Base-by-base conservation (phyloP, 2,797 vertebrate genomes). In the Hafferia zeledoni region DNA sequence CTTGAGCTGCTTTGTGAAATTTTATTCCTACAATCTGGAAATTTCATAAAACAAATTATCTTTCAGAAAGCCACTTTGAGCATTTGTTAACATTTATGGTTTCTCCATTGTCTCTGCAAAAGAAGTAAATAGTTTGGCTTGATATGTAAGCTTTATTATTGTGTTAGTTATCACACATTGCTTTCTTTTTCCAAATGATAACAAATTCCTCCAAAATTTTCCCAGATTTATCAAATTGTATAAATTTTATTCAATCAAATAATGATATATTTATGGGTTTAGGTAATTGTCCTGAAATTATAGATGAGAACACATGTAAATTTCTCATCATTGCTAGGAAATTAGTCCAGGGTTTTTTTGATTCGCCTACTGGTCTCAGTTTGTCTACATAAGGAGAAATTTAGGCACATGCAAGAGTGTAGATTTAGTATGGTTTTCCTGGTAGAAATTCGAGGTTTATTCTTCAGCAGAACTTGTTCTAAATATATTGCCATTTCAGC, bases 311-410 rank as follows among this genome's bases (percentile, higher is more conserved):
- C 19, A 56, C 11, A 22, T 46, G 23, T 24, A 59, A 25, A 69
- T 57, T 57, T 76, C 9, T 57, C 43, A 24, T 41, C 0, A 39
- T 46, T 76, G 3, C 11, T 37, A 64, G 17, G 4, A 90, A 68
- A 88, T 61, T 17, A 33, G 9, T 18, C 13, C 55, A 11, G 0
- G 11, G 24, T 0, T 0, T 30, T 30, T 61, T 78, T 18, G 2
- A 61, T 63, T 89, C 93, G 5, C 25, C 13, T 87, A 5, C 14
- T 47, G 14, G 7, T 77, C 23, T 67, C 31, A 39, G 3, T 13
- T 44, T 0, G 0, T 18, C 17, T 37, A 23, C 13, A 41, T 37
- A 52, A 65, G 43, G 24, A 33, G 59, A 72, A 79, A 13, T 63
- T 65, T 57, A 50, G 4, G 24, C 3, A 33, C 17, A n/a, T 18